Base-by-base conservation (phyloP, 1,140 invertebrate species). In the Heliconius himera region DNA sequence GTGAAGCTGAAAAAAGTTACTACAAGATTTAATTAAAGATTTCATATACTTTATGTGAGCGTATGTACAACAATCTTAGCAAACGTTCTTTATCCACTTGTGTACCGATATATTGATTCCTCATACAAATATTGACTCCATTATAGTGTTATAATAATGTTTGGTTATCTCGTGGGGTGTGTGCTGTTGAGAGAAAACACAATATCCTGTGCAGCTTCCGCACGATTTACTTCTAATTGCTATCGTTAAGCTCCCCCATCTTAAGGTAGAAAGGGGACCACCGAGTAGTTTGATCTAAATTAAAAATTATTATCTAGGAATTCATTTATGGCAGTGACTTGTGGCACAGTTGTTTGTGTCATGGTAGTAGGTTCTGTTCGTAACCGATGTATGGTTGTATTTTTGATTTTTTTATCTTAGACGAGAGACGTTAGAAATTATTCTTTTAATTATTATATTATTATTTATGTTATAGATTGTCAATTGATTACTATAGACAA, bases 191-290 rank as follows among this genome's bases (percentile, higher is more conserved):
- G 85, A 88, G 88, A 86, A 86, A 87, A 89, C 82, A 87, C 85
- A 89, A 90, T 89, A 88, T 90, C 89, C 89, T 87, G 84, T 70
- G 81, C 76, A 81, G 74, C 76, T 90, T 90, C 87, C 84, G 84
- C 85, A 84, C 88, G 85, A 88, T 89, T 91, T 89, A 78, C 79
- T 74, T 73, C 81, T 90, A 90, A 91, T 90, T 89, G 87, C 84
- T 75, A 76, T 72, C 76, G 70, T 77, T 77, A 71, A 36, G 66
- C 26, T 51, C 22, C 70, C 76, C 76, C 66, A 66, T 66, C 60
- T 66, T 46, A 60, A 72, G 70, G 70, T 71, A 20, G 26, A 18
- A 16, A 29, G 60, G 60, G 60, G 60, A 66, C 60, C 6, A 29
- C 26, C 60, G 60, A 13, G 26, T 22, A 66, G 22, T 66, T 29